Conservation (phyloP, 1,140 invertebrate genomes). For the Drosophila arawakana region DNA sequence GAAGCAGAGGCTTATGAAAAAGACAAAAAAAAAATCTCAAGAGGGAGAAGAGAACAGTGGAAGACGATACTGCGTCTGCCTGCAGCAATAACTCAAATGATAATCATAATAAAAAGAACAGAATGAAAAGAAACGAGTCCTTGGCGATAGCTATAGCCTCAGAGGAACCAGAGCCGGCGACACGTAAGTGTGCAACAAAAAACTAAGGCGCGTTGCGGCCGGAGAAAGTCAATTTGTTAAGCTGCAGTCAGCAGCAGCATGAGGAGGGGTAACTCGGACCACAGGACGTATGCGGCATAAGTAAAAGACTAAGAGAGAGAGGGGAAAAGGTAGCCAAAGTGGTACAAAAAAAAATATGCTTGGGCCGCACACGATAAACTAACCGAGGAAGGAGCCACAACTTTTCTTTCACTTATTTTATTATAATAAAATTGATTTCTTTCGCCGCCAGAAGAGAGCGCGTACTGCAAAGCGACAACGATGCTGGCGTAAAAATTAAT, state of each 20-base stretch:
- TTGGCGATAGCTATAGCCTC: conserved; percentile 14
- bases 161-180: neutral
- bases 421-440: conserved; percentile 83
- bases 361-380: conserved; percentile 51
- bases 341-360: conserved; percentile 68
- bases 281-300: conserved; percentile 38
- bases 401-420: conserved; percentile 78
- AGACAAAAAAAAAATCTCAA: too few species aligned
- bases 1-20: conserved; percentile 3
- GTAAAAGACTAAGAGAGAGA: neutral
- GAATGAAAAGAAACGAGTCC: conserved; percentile 28
- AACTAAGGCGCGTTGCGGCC: conserved; percentile 71
- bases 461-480: conserved; percentile 36
- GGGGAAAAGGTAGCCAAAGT: conserved; percentile 59
- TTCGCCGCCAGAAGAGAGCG: conserved; percentile 28
- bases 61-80: conserved; percentile 55
- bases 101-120: conserved; percentile 73
- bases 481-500: conserved; percentile 78
- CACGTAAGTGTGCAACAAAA: conserved; percentile 70
- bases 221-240: conserved; percentile 83
- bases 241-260: conserved; percentile 60
- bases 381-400: conserved; percentile 53
- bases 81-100: conserved; percentile 80
- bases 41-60: neutral
- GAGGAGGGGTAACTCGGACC: conserved; percentile 1